These are phyloP conservation scores for Melangyna quadrimaculata DNA, from an alignment of 2,888 invertebrate species.

Conservation along the genomic window DNA sequence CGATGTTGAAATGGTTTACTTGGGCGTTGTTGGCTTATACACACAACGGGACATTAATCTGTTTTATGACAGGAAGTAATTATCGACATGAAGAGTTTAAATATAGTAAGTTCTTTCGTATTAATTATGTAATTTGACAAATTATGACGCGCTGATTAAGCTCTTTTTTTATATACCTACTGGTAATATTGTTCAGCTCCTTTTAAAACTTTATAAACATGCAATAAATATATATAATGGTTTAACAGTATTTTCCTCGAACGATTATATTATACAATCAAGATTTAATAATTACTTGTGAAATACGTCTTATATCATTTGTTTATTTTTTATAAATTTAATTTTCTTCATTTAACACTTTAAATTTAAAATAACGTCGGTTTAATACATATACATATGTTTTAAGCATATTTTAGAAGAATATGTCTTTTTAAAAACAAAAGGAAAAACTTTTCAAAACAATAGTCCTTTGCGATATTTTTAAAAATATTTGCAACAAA, in stretches of 20 bases:
- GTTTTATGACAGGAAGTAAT: constrained; percentile 40
- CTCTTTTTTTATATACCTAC: neutral
- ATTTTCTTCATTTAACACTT: too few species aligned
- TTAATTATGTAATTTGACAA: constrained; percentile 1
- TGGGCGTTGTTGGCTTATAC: constrained; percentile 25
- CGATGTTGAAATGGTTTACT: constrained; percentile 33
- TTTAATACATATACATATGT: too few species aligned
- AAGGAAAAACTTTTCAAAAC: too few species aligned
- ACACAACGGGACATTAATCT: constrained; percentile 35
- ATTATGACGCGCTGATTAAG: neutral
- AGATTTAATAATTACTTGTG: too few species aligned
- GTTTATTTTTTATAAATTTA: too few species aligned
- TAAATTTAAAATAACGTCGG: too few species aligned
- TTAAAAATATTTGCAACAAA: too few species aligned
- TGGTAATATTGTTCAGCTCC: neutral
- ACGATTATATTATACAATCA: too few species aligned
- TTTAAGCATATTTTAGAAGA: too few species aligned
- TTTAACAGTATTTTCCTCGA: neutral
- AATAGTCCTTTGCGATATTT: too few species aligned
- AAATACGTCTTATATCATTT: too few species aligned
- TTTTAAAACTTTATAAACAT: neutral
- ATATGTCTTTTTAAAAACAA: too few species aligned
- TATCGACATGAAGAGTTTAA: constrained; percentile 24
- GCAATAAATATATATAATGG: neutral
- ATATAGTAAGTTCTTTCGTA: neutral